These are phyloP conservation scores for Paramormyrops hopkinsi DNA, from an alignment of 2,797 vertebrate genomes.

Conservation along the genomic window DNA sequence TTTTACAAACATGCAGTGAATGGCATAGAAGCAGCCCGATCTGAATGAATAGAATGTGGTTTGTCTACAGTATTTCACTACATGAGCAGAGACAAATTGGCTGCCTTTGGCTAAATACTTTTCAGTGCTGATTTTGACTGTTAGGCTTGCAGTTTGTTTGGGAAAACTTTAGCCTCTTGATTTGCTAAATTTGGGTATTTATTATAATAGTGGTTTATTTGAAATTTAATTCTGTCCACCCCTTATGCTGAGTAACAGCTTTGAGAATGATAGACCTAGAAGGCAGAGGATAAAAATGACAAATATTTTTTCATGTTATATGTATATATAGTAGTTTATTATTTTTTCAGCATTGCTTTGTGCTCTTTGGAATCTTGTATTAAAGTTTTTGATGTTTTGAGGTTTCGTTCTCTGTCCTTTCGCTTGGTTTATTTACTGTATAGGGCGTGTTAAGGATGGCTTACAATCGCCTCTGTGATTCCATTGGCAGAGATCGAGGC, in stretches of 20 bases:
- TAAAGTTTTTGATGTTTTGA: not conserved
- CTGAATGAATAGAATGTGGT: not conserved
- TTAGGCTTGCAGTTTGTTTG: not conserved
- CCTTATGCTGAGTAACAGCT: not conserved
- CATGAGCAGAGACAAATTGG: not conserved
- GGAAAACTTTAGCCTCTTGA: not conserved
- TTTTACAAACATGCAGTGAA: not conserved
- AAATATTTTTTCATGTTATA: not conserved
- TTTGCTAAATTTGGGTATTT: not conserved
- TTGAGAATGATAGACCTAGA: not conserved
- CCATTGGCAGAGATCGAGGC: constrained; percentile 42
- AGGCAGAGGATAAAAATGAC: not conserved
- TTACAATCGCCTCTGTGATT: constrained; percentile 20
- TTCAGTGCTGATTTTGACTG: not conserved
- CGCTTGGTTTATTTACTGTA: not conserved
- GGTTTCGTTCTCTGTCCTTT: not conserved
- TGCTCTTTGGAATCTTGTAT: not conserved
- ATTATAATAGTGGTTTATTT: not conserved
- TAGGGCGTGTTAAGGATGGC: not conserved
- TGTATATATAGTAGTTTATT: not conserved
- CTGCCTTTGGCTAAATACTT: not conserved
- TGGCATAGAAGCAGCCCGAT: not conserved
- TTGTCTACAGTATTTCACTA: not conserved
- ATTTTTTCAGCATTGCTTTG: not conserved
- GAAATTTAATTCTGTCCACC: not conserved